Base-by-base conservation (phyloP, 2,797 vertebrate species). In the Hirundo rustica region DNA sequence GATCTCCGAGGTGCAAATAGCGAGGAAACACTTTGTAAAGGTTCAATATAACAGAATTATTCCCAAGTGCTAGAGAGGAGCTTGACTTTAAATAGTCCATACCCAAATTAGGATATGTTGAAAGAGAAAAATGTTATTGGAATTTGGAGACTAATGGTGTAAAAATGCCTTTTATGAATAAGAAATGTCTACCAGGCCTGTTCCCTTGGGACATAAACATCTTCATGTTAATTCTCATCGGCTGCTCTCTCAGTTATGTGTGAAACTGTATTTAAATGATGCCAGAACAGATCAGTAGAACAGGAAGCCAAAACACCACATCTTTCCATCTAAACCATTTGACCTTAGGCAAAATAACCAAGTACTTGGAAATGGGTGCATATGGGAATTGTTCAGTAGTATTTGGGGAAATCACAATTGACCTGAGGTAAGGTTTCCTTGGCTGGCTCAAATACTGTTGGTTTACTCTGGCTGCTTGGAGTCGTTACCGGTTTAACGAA, bases 161-260 rank as follows among this genome's bases (percentile, higher is more conserved):
- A 64, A 92, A 92, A 91, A 92, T 44, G 70, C 67, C 73, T 84
- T 70, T 77, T 73, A 91, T 74, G 51, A 95, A 23, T 17, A 81
- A 77, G 71, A 79, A 54, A 29, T 76, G 19, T 73, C 71, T 82
- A 10, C 67, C 38, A 85, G 62, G 60, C 64, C 76, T 58, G 17
- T 85, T 74, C 83, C 85, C 55, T 64, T 53, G 61, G 72, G 73
- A 44, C 45, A 9, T 26, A 81, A 64, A 57, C 50, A 26, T 92
- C 53, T 93, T 45, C 20, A 5, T 67, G 36, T 81, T 85, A 68
- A 55, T 85, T 89, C 66, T 91, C 47, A 66, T 85, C 68, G 72
- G 38, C 76, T 85, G 81, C 65, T 88, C 71, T 75, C 51, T 51
- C 42, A 64, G 27, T 47, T 73, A 12, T 4, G 47, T 61, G 30